Evolutionary conservation across 2,888 invertebrate genomes (phyloP).

Genomic region (Atherix ibis): DNA sequence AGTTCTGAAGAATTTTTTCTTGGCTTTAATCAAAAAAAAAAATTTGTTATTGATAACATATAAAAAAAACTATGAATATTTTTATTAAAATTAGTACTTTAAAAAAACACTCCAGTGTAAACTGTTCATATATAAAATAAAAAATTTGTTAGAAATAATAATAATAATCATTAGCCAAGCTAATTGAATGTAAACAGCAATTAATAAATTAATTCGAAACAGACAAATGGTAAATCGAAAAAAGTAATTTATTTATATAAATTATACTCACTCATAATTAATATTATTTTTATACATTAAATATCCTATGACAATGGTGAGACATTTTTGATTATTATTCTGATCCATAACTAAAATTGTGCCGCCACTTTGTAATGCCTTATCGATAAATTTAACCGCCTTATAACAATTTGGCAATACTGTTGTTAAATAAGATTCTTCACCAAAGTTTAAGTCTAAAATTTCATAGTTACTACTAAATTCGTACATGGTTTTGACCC

Average conservation of each 20-base stretch:
- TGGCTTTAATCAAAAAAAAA: too few species aligned
- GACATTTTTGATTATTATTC: conserved; percentile 21
- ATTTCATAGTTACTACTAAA: conserved; percentile 17
- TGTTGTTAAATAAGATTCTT: conserved; percentile 20
- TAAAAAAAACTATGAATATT: too few species aligned
- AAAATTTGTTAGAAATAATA: conserved; percentile 1
- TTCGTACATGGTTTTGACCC: background rate
- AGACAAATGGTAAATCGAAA: too few species aligned
- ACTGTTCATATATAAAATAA: too few species aligned
- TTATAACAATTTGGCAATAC: conserved; percentile 24
- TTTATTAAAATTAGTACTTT: too few species aligned
- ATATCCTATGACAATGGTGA: conserved; percentile 21
- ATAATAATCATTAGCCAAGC: background rate
- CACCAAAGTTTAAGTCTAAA: conserved; percentile 22
- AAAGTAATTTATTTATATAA: too few species aligned
- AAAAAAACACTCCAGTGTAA: too few species aligned
- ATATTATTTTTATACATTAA: conserved; percentile 24
- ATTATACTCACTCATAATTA: conserved; percentile 19
- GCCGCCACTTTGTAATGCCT: conserved; percentile 17
- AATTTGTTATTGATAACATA: too few species aligned
- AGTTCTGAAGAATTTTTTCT: too few species aligned
- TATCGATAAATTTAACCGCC: conserved; percentile 21
- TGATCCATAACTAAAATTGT: conserved; percentile 20
- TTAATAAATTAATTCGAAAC: background rate
- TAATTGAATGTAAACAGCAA: background rate